Conservation (phyloP, 92 coral and sea anemone species). For the Parazoanthus darwini region DNA sequence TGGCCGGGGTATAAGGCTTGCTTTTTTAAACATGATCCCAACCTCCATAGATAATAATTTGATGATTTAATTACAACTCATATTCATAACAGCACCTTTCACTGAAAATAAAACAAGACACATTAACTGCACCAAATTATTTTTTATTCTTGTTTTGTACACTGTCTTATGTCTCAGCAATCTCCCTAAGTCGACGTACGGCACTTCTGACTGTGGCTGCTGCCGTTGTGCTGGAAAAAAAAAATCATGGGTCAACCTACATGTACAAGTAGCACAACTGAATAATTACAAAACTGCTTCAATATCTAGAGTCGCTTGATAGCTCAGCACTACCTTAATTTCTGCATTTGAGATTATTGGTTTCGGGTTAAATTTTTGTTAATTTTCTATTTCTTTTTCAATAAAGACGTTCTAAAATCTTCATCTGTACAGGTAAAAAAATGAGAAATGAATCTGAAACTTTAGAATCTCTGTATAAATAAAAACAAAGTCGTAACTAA, state of each 20-base stretch:
- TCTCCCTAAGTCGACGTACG: conserved; percentile 96
- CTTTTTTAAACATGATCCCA: no score
- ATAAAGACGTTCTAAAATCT: no score
- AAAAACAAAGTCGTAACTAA: no score
- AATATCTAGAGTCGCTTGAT: background rate
- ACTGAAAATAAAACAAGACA: background rate
- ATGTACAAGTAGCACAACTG: background rate
- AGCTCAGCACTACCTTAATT: no score
- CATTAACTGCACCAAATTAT: background rate
- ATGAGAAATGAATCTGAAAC: no score
- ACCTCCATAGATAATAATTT: background rate
- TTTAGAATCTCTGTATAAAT: no score
- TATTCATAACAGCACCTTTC: background rate
- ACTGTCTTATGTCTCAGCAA: conserved; percentile 83
- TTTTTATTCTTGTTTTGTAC: conserved; percentile 28
- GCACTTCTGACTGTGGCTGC: conserved; percentile 99
- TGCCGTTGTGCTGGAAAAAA: conserved; percentile 86
- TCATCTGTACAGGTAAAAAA: no score
- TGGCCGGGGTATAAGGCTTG: no score
- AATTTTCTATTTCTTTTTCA: no score
- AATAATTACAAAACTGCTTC: no score
- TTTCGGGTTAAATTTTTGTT: no score
- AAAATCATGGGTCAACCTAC: background rate
- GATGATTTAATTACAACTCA: background rate
- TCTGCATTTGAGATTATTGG: no score